Evolutionary conservation across 2,797 vertebrate genomes (phyloP).

Genomic region (Galaxias olidus): DNA sequence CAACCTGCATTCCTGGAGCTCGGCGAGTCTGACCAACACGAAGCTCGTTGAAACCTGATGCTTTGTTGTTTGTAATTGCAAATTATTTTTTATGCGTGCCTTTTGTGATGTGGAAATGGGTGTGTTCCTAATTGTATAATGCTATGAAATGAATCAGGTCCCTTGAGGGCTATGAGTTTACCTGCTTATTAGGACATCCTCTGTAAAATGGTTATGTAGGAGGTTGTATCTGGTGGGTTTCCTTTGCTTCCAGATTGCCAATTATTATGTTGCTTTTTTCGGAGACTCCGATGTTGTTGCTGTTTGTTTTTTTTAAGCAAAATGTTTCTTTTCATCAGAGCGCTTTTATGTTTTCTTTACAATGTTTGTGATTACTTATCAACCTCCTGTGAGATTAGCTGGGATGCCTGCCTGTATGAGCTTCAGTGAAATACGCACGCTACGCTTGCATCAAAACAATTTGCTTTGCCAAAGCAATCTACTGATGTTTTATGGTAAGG

Average conservation of each 20-base stretch:
- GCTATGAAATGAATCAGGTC: constrained; percentile 42
- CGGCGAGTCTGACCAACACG: neutral
- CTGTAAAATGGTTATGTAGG: constrained; percentile 22
- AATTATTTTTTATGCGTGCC: constrained; percentile 11
- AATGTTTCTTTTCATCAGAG: too few species aligned
- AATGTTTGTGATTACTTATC: too few species aligned
- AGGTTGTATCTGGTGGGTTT: constrained; percentile 18
- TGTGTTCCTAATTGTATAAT: constrained; percentile 38
- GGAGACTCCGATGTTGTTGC: too few species aligned
- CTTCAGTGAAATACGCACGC: too few species aligned
- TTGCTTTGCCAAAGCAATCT: too few species aligned
- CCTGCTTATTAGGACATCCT: constrained; percentile 21
- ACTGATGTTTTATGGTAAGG: too few species aligned
- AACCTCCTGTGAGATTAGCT: too few species aligned
- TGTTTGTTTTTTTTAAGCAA: too few species aligned
- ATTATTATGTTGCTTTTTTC: neutral
- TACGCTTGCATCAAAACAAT: too few species aligned
- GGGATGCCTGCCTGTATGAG: too few species aligned
- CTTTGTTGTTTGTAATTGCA: neutral
- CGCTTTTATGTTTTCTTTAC: too few species aligned
- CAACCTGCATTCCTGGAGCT: neutral
- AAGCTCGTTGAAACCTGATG: neutral
- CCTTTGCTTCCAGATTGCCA: constrained; percentile 8
- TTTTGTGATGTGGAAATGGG: constrained; percentile 31
- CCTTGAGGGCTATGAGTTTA: constrained; percentile 30